Percentiles rank a stretch among this genome's conserved stretches.
phyloP scores from a whole-genome alignment of 2,113 vertebrate genomes.

The Bufo gargarizans region DNA sequence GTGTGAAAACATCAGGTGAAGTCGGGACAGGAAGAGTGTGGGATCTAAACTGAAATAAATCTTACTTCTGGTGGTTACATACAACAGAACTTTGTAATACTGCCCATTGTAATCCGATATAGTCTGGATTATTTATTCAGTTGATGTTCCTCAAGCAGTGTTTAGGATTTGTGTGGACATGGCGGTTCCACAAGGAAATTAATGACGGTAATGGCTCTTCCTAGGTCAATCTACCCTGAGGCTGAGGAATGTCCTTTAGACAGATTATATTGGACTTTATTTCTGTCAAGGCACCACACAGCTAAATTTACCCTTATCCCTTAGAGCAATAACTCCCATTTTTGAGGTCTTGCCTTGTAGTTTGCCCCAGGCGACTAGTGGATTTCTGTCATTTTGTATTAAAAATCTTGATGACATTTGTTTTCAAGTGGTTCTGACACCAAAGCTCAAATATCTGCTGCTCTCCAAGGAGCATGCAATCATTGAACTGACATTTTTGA shows the following conservation, averaged over 20 bases:
- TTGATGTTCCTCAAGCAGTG: neutral
- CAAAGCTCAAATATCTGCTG: neutral
- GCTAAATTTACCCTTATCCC: neutral
- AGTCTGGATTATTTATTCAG: neutral
- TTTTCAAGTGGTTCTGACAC: neutral
- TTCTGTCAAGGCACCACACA: neutral
- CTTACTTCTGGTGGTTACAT: neutral
- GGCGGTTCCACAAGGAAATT: neutral
- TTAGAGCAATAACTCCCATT: neutral
- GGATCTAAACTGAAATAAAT: too few species aligned
- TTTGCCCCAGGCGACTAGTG: neutral
- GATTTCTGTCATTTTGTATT: slow-evolving; percentile 28
- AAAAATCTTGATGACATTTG: neutral
- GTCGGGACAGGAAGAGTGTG: too few species aligned
- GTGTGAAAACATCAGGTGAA: too few species aligned
- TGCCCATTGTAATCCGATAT: neutral
- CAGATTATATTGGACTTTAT: neutral
- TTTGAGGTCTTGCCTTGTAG: neutral
- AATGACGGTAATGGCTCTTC: neutral
- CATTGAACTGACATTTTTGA: neutral
- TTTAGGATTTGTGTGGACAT: neutral
- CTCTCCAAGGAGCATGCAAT: neutral
- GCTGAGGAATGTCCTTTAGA: neutral
- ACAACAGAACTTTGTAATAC: neutral
- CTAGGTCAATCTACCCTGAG: neutral